A percentile compares a stretch with the other conserved stretches of the same genome.
Conservation (phyloP, 2,113 vertebrate species). For the Sterrhoptilus dennistouni region DNA sequence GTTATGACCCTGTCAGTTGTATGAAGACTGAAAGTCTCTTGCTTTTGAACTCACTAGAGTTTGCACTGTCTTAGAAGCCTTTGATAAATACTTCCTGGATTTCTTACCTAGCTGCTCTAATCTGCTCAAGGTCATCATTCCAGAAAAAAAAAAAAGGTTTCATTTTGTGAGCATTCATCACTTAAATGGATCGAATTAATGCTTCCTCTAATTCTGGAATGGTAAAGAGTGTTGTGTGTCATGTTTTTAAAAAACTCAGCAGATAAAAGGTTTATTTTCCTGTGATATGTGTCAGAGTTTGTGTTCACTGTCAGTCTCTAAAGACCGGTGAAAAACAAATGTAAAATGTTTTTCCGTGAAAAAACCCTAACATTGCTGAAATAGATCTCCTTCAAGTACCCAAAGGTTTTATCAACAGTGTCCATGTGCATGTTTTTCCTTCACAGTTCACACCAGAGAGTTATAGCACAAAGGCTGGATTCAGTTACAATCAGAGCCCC, state of each 20-base stretch:
- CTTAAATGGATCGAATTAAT: not conserved
- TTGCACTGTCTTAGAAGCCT: slow-evolving; percentile 58
- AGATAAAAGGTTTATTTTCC: slow-evolving; percentile 24
- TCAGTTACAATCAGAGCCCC: not conserved
- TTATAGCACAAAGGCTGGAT: not conserved
- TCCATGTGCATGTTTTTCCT: not conserved
- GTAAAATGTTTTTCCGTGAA: not conserved
- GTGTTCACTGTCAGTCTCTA: not conserved
- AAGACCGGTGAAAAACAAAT: not conserved
- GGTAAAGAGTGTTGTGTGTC: not conserved
- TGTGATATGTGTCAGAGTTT: not conserved
- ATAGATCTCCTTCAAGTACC: not conserved
- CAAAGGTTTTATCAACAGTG: not conserved
- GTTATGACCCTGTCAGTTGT: slow-evolving; percentile 68
- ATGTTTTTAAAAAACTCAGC: not conserved
- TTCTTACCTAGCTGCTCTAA: slow-evolving; percentile 61
- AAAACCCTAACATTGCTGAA: not conserved
- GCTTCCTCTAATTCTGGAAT: not conserved
- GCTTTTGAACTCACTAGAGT: slow-evolving; percentile 66
- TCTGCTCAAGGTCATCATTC: slow-evolving; percentile 26
- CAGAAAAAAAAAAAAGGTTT: not conserved
- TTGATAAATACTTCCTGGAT: slow-evolving; percentile 69
- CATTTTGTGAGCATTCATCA: slow-evolving; percentile 33
- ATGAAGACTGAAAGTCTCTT: slow-evolving; percentile 65
- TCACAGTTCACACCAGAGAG: not conserved